These are phyloP conservation scores for Halictus quadricinctus DNA, from an alignment of 2,888 invertebrate species.

Conservation along the genomic window DNA sequence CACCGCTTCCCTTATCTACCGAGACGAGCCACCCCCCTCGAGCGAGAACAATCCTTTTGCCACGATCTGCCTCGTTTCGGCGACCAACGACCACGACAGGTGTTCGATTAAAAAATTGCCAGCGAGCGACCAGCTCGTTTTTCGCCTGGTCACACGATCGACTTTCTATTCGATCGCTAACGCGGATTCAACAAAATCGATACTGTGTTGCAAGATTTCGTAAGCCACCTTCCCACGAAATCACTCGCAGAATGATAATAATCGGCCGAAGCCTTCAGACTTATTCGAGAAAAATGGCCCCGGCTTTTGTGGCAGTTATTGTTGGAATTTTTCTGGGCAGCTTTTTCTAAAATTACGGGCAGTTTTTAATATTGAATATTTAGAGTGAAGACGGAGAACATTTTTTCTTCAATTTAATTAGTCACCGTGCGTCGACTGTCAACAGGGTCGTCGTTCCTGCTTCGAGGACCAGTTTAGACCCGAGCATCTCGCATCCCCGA, in stretches of 20 bases:
- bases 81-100: background rate
- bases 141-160: background rate
- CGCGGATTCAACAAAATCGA: slow-evolving; percentile 7
- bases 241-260: background rate
- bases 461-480: background rate
- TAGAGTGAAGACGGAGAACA: no score
- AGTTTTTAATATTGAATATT: no score
- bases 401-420: no score
- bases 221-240: background rate
- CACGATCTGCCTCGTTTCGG: background rate
- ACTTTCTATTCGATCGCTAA: slow-evolving; percentile 15
- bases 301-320: background rate
- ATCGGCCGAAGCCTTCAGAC: background rate
- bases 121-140: background rate
- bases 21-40: slow-evolving; percentile 29
- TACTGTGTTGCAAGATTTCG: background rate
- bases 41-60: background rate
- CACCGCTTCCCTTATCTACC: slow-evolving; percentile 64
- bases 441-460: background rate
- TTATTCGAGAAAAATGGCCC: no score
- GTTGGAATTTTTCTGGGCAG: background rate
- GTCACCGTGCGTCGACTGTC: no score
- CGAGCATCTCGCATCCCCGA: background rate
- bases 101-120: background rate
- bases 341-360: background rate